phyloP scores from a whole-genome alignment of 2,888 invertebrate species.

The Archips xylosteana region DNA sequence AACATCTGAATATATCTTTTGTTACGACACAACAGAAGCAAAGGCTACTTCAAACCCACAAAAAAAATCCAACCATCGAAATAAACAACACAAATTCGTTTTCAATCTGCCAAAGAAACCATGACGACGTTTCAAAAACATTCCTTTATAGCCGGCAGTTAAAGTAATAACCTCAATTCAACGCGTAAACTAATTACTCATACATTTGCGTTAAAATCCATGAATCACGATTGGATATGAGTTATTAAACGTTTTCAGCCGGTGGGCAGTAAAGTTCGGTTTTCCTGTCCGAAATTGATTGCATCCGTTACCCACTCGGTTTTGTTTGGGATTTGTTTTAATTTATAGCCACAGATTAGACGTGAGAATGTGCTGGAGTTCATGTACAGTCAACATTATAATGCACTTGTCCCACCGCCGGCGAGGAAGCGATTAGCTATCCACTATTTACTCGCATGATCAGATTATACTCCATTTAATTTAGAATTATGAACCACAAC shows the following conservation, averaged over 20 bases:
- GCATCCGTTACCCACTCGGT: slow-evolving; percentile 5
- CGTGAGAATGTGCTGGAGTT: background rate
- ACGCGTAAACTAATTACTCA: slow-evolving; percentile 1
- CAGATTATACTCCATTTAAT: no score
- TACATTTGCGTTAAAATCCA: background rate
- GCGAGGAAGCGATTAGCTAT: no score
- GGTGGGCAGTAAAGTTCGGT: background rate
- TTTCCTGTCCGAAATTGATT: slow-evolving; percentile 8
- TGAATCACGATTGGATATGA: slow-evolving; percentile 5
- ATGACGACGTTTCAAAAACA: background rate
- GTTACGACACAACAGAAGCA: no score
- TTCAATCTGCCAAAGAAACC: background rate
- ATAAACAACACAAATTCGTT: background rate
- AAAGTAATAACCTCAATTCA: background rate
- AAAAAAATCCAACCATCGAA: no score
- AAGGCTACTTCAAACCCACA: no score
- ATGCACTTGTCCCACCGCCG: no score
- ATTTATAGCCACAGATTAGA: background rate
- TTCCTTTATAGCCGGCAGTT: slow-evolving; percentile 4
- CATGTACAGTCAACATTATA: background rate
- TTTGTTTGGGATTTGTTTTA: slow-evolving; percentile 1
- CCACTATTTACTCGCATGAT: no score
- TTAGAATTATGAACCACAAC: no score
- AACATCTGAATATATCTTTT: no score
- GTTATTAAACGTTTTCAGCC: slow-evolving; percentile 10